These are phyloP conservation scores for Lates japonicus DNA, from an alignment of 2,797 vertebrate genomes.

Conservation along the genomic window DNA sequence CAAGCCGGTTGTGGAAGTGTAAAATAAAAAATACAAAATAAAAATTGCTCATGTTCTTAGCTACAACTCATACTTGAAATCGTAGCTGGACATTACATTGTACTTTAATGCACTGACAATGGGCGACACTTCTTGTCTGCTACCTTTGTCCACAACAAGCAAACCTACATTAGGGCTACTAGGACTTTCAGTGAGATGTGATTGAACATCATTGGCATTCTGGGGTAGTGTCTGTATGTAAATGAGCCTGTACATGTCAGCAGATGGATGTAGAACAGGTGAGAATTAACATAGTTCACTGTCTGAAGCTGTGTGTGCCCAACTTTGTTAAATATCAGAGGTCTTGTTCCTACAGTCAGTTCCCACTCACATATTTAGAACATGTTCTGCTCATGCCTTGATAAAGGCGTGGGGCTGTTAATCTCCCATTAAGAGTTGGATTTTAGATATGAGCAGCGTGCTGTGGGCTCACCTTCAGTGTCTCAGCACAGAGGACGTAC, in stretches of 20 bases:
- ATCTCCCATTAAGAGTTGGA: background rate
- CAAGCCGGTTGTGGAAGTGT: background rate
- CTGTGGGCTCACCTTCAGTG: slow-evolving; percentile 89
- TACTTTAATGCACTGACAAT: no score
- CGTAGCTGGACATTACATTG: no score
- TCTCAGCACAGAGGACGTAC: slow-evolving; percentile 93
- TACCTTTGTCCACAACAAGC: background rate
- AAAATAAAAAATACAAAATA: no score
- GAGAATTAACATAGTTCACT: background rate
- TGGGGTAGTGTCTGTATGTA: background rate
- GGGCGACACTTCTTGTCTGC: background rate
- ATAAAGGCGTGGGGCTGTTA: background rate
- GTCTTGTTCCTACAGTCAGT: background rate
- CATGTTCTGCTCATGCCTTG: background rate
- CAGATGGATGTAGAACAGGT: background rate
- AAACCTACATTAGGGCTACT: background rate
- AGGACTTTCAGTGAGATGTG: background rate
- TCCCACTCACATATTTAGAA: background rate
- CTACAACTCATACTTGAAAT: no score
- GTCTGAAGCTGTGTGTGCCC: background rate
- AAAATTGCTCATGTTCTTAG: no score
- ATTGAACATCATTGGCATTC: background rate
- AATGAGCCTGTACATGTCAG: background rate
- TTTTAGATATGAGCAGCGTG: background rate
- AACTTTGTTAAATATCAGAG: background rate